These are phyloP conservation scores for Apogon hyalosoma DNA, from an alignment of 2,797 vertebrate species.

Conservation along the genomic window DNA sequence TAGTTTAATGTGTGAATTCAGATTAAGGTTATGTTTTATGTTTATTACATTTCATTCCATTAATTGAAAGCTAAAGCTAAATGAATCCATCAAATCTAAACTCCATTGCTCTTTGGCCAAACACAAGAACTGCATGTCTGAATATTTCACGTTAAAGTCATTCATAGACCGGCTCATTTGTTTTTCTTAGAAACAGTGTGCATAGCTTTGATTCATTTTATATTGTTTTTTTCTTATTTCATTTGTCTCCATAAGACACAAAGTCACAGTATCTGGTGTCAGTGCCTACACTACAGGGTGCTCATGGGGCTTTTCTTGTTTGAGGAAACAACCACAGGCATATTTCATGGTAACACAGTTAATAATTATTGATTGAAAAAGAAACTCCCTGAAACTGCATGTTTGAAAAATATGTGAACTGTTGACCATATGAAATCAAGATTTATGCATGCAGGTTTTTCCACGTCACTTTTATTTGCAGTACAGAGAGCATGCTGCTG, in stretches of 20 bases:
- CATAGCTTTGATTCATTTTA: background rate
- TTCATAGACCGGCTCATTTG: background rate
- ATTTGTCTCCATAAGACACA: background rate
- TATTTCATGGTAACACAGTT: background rate
- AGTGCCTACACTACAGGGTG: background rate
- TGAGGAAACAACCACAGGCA: background rate
- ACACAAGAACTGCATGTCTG: background rate
- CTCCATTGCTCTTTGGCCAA: background rate
- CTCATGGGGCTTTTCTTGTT: no score
- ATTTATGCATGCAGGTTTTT: no score
- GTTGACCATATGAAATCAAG: no score
- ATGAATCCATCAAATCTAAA: background rate
- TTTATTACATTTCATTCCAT: background rate
- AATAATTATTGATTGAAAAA: background rate
- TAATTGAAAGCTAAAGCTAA: background rate
- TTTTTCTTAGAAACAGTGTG: slow-evolving; percentile 16
- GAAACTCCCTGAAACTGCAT: background rate
- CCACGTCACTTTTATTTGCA: no score
- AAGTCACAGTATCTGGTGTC: slow-evolving; percentile 7
- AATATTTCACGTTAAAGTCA: background rate
- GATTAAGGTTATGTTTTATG: background rate
- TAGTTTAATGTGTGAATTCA: background rate
- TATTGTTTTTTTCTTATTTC: background rate
- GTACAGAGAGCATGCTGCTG: no score
- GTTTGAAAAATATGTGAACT: no score